Percentiles rank a stretch among this genome's conserved stretches.
phyloP scores from a whole-genome alignment of 2,888 invertebrate species.

The Melipona beecheii region DNA sequence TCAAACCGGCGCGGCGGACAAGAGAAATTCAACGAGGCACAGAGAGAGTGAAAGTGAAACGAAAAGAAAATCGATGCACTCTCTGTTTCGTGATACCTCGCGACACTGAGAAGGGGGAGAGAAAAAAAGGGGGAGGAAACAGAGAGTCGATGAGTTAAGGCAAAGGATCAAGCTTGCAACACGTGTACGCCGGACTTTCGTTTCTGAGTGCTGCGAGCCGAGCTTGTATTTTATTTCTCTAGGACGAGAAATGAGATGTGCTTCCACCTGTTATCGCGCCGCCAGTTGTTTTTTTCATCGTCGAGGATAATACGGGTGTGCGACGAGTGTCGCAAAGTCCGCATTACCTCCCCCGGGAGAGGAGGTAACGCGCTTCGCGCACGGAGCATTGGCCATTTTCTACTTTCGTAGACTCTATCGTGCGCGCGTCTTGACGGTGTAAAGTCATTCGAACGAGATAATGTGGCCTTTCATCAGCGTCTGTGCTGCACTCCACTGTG shows the following conservation, averaged over 20 bases:
- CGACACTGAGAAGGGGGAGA: background rate
- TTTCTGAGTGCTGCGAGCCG: background rate
- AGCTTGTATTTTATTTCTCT: background rate
- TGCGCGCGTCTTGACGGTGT: background rate
- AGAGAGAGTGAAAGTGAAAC: constrained; percentile 27
- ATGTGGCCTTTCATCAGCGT: constrained; percentile 9
- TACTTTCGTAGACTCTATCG: background rate
- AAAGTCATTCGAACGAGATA: constrained; percentile 8
- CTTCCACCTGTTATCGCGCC: background rate
- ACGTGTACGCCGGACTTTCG: background rate
- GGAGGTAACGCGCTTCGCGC: background rate
- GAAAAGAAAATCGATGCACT: constrained; percentile 11
- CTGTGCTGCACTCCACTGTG: no score
- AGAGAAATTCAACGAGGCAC: background rate
- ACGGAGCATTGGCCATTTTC: background rate
- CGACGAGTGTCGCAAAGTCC: background rate
- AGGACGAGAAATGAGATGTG: constrained; percentile 1
- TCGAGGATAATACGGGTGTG: background rate
- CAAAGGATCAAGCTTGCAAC: background rate
- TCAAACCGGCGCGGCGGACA: background rate
- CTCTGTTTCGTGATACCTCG: constrained; percentile 4
- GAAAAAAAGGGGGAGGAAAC: background rate
- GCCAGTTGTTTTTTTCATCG: constrained; percentile 1
- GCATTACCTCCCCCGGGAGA: background rate
- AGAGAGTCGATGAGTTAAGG: background rate